Conservation (phyloP, 2,888 invertebrate genomes). For the Nemotelus pantherinus region DNA sequence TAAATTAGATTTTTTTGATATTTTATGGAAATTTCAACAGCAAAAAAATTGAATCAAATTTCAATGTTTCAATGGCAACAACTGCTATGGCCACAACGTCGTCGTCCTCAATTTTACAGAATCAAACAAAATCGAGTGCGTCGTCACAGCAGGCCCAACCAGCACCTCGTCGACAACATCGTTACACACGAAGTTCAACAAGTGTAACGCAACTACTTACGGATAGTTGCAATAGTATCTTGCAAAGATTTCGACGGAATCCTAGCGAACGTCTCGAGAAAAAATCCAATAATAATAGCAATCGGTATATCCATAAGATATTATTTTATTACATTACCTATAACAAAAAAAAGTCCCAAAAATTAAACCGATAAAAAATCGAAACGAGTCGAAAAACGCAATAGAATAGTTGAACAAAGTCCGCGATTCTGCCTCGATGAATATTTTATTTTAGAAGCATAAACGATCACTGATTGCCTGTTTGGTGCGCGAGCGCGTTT, state of each 20-base stretch:
- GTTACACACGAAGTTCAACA: constrained; percentile 81
- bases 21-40: too few relatives aligned
- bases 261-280: constrained; percentile 76
- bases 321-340: too few relatives aligned
- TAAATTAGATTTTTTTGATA: too few relatives aligned
- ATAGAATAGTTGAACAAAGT: too few relatives aligned
- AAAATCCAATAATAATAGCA: constrained; percentile 53
- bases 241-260: constrained; percentile 82
- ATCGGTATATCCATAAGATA: constrained; percentile 18
- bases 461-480: too few relatives aligned
- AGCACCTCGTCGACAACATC: constrained; percentile 68
- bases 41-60: not conserved
- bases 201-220: constrained; percentile 87
- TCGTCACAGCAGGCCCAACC: not conserved
- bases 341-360: not conserved
- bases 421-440: too few relatives aligned
- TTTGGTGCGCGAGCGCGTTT: too few relatives aligned
- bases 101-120: not conserved
- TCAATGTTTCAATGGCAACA: constrained; percentile 34
- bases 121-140: not conserved
- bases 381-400: too few relatives aligned
- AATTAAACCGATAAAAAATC: too few relatives aligned
- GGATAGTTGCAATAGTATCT: constrained; percentile 86
- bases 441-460: too few relatives aligned
- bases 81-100: not conserved